A percentile compares a stretch with the other conserved stretches of the same genome.
Evolutionary conservation across 2,113 vertebrate species (phyloP).

Genomic region (Nycticebus coucang): DNA sequence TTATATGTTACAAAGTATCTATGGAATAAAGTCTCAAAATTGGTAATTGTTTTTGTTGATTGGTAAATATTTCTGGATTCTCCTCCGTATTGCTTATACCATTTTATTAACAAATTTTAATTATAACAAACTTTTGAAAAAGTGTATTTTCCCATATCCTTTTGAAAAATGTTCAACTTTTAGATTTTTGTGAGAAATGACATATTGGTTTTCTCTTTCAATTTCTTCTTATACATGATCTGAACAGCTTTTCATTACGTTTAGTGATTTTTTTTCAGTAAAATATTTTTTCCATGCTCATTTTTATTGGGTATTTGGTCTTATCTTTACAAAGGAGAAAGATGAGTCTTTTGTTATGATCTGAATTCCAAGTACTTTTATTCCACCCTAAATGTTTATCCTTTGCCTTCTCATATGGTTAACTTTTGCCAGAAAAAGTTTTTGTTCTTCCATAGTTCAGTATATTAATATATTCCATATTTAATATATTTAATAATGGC

Average conservation of each 20-base stretch:
- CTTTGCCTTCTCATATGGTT: neutral
- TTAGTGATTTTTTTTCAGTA: neutral
- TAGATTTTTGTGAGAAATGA: neutral
- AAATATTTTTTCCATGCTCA: neutral
- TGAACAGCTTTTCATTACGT: neutral
- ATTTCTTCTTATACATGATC: neutral
- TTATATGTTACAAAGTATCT: neutral
- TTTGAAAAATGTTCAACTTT: neutral
- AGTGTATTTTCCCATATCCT: neutral
- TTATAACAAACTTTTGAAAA: neutral
- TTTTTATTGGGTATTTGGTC: neutral
- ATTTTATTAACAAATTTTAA: neutral
- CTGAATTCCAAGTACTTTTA: neutral
- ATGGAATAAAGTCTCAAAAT: neutral
- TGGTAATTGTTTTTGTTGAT: neutral
- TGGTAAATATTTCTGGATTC: neutral
- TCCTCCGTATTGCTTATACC: neutral
- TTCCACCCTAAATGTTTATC: neutral
- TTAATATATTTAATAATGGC: neutral
- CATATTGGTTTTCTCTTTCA: neutral
- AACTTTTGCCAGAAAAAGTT: neutral
- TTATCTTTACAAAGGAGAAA: neutral
- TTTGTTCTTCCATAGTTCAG: no score
- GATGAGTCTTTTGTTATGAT: neutral
- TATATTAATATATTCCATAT: neutral